Evolutionary conservation across 1,140 invertebrate genomes (phyloP), one percentile per base, ranked within the genome.

Genomic region (Microplitis mediator): DNA sequence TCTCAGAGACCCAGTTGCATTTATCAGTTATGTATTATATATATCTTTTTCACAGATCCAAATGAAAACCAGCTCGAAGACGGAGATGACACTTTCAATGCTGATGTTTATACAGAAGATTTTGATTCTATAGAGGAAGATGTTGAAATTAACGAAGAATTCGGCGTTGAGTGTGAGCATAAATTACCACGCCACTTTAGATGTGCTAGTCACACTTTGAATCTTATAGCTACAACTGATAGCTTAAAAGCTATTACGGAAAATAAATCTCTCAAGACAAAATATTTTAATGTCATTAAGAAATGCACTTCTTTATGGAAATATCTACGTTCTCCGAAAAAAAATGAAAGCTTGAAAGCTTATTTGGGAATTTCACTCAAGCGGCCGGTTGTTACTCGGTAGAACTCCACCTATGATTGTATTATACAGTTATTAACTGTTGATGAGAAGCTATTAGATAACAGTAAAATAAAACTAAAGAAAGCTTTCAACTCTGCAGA

Each of bases 111-210:
- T 61, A 9, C 73, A 65, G 52, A 61, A 67, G 23, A 14, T 51
- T 34, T 45, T 50, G 31, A 66, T 34, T 14, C 4, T 14, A 56
- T 52, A 11, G 13, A 16, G 32, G 52, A 71, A 36, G 6, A 36
- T 36, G 13, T 74, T 63, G 36, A 78, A 75, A 50, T 76, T 71
- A 54, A 52, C 69, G 51, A 78, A 69, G 60, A 72, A 70, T 50
- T 80, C 73, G n/a, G 73, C 54, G 58, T 51, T 23, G 13, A n/a
- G 32, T 51, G 36, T 45, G 35, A 65, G 32, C 6, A n/a, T 66
- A 75, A 60, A 54, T 56, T 74, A 32, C 67, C 72, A 2, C 16
- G 13, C 5, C 72, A 74, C n/a, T 32, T 69, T 2, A n/a, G n/a
- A n/a, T n/a, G n/a, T n/a, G n/a, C n/a, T n/a, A n/a, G n/a, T n/a